These are phyloP conservation scores for Hyles euphorbiae DNA, from an alignment of 1,140 invertebrate species.

Conservation along the genomic window DNA sequence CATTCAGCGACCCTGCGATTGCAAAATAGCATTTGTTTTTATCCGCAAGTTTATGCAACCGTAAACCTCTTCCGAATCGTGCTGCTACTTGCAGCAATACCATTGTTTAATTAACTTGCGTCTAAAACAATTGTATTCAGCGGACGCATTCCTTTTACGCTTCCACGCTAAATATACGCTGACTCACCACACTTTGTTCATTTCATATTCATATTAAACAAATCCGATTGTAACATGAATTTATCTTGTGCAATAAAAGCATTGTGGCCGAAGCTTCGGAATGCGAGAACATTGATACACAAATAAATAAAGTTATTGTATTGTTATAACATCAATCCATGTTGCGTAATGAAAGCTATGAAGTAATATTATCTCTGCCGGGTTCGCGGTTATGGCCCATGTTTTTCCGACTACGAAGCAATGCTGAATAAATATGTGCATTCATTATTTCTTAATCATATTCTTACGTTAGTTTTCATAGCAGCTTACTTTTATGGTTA, in stretches of 20 bases:
- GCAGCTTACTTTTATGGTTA: too few relatives aligned
- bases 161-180: constrained; percentile 12
- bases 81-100: neutral
- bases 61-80: too few relatives aligned
- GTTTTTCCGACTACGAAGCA: too few relatives aligned
- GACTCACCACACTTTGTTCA: constrained; percentile 30
- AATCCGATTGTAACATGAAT: constrained; percentile 44
- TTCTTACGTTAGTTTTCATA: too few relatives aligned
- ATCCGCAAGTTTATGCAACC: neutral
- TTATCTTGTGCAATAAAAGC: constrained; percentile 43
- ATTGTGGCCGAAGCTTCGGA: constrained; percentile 25
- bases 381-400: constrained; percentile 1
- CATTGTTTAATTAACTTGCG: too few relatives aligned
- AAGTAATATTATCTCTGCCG: constrained; percentile 15
- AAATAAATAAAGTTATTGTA: constrained; percentile 36
- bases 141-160: too few relatives aligned
- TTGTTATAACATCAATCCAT: constrained; percentile 13
- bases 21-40: constrained; percentile 28
- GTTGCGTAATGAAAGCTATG: constrained; percentile 17
- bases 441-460: too few relatives aligned
- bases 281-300: constrained; percentile 22
- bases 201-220: constrained; percentile 38
- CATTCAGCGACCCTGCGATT: constrained; percentile 19
- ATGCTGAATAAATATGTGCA: too few relatives aligned
- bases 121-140: neutral